Evolutionary conservation across 2,797 vertebrate genomes (phyloP).

Genomic region (Tapirus indicus): DNA sequence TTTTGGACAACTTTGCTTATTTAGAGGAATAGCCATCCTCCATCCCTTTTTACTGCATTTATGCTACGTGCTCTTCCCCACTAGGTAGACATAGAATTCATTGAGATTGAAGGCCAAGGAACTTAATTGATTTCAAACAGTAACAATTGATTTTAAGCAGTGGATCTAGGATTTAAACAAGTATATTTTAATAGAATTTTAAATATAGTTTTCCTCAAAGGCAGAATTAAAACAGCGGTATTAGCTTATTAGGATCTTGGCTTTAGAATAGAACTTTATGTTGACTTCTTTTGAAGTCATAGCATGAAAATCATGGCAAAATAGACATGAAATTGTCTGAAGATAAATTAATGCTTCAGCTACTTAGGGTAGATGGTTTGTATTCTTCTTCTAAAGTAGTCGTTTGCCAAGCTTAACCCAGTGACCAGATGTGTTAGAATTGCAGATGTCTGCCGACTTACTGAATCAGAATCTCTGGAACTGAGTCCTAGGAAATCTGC

Average conservation of each 20-base stretch:
- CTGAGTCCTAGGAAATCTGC: background rate
- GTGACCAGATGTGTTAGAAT: background rate
- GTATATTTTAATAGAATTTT: conserved; percentile 22
- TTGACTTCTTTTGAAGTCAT: conserved; percentile 17
- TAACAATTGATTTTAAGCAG: background rate
- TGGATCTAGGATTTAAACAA: conserved; percentile 40
- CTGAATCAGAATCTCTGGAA: background rate
- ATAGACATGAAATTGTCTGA: background rate
- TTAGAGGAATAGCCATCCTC: background rate
- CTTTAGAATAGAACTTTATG: conserved; percentile 29
- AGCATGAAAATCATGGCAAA: conserved; percentile 6
- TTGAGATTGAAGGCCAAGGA: conserved; percentile 1
- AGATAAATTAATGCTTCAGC: background rate
- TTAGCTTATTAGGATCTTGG: background rate
- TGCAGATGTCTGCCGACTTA: background rate
- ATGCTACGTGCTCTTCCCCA: background rate
- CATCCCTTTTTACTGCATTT: background rate
- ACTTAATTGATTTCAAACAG: background rate
- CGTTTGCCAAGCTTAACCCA: background rate
- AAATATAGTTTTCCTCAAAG: background rate
- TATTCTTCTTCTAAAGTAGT: background rate
- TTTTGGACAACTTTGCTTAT: background rate
- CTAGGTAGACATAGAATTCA: background rate
- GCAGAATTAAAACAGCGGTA: background rate
- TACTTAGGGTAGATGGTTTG: background rate